Evolutionary conservation across 1,140 invertebrate species (phyloP).

Genomic region (Aphis gossypii): DNA sequence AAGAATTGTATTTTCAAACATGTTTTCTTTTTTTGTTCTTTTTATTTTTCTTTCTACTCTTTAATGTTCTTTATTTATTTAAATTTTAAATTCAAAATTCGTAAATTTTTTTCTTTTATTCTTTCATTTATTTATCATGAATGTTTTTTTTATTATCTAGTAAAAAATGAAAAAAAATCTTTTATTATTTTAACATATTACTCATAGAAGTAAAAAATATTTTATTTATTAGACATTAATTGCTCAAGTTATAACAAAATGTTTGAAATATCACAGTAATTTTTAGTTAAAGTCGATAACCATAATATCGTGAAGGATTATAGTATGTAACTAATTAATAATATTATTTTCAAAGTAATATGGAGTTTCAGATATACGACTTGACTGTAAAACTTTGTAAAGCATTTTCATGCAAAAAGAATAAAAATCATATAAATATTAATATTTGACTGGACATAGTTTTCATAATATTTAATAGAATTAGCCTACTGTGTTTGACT

Average conservation of each 20-base stretch:
- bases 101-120: background rate
- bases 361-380: background rate
- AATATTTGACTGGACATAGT: background rate
- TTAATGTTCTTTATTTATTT: background rate
- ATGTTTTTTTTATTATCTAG: background rate
- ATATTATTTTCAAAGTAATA: background rate
- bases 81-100: background rate
- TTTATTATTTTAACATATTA: background rate
- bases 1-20: background rate
- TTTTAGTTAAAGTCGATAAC: background rate
- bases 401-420: background rate
- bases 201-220: background rate
- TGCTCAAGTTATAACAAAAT: background rate
- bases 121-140: background rate
- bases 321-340: too few species aligned
- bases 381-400: background rate
- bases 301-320: background rate
- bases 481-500: background rate
- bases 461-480: background rate
- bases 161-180: background rate
- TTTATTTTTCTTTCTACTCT: background rate
- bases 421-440: background rate
- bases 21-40: background rate
- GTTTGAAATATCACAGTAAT: background rate
- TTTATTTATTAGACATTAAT: background rate